These are phyloP conservation scores for Collichthys lucidus DNA, from an alignment of 2,113 vertebrate species.

Conservation along the genomic window DNA sequence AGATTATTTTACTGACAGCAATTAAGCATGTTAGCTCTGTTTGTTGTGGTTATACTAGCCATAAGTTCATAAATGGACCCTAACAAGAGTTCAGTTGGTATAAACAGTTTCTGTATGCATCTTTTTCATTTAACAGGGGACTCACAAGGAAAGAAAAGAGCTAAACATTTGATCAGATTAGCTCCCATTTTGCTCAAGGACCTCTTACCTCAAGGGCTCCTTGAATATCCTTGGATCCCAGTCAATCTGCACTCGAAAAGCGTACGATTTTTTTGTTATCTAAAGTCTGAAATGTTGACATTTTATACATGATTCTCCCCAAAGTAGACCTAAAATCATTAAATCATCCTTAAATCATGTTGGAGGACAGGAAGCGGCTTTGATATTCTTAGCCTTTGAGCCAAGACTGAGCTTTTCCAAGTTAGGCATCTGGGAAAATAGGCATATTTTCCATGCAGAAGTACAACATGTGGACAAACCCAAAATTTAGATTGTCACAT, in stretches of 20 bases:
- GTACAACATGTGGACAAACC: neutral
- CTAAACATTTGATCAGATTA: too few species aligned
- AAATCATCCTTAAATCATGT: neutral
- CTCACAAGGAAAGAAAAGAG: too few species aligned
- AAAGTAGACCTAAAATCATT: neutral
- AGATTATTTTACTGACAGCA: too few species aligned
- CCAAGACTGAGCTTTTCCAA: conserved; percentile 2
- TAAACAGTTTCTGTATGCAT: too few species aligned
- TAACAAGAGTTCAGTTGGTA: too few species aligned
- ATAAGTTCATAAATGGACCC: too few species aligned
- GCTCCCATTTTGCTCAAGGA: too few species aligned
- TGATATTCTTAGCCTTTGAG: conserved; percentile 48
- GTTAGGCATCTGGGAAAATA: conserved; percentile 12
- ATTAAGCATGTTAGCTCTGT: too few species aligned
- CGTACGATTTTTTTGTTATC: too few species aligned
- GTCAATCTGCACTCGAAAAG: neutral
- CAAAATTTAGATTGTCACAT: neutral
- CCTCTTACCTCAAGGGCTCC: too few species aligned
- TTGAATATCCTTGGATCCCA: neutral
- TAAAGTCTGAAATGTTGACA: neutral
- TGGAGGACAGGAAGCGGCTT: conserved; percentile 40
- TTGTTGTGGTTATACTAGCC: too few species aligned
- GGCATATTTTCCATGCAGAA: conserved; percentile 9
- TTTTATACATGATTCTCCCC: neutral
- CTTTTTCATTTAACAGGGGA: too few species aligned